phyloP scores from a whole-genome alignment of 2,797 vertebrate genomes.

The Synaphobranchus kaupii region DNA sequence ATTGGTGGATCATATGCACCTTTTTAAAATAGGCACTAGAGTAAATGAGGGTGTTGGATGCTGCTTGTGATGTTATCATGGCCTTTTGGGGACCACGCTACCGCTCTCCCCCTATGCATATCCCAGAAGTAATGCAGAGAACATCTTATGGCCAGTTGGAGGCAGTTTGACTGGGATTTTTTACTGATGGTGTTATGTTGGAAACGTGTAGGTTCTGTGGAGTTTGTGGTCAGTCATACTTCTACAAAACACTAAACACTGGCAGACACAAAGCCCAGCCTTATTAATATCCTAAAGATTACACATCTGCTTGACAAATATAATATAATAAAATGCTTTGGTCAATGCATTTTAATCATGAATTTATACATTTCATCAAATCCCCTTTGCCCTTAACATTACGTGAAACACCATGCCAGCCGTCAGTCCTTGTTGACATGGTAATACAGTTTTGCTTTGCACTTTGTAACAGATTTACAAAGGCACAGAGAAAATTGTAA shows the following conservation, averaged over 20 bases:
- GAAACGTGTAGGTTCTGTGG: background rate
- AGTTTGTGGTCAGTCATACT: background rate
- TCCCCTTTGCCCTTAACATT: background rate
- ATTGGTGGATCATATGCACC: background rate
- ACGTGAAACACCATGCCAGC: background rate
- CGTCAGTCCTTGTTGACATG: background rate
- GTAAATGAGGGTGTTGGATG: background rate
- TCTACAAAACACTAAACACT: background rate
- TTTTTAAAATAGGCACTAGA: background rate
- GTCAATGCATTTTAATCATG: background rate
- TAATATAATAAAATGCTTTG: background rate
- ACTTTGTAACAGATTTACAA: background rate
- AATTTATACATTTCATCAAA: slow-evolving; percentile 4
- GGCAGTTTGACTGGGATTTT: background rate
- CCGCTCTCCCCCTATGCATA: background rate
- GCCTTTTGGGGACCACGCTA: background rate
- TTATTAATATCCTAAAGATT: background rate
- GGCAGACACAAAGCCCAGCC: background rate
- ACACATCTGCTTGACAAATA: background rate
- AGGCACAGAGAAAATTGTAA: background rate
- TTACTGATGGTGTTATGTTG: background rate
- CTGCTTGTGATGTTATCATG: too few species aligned
- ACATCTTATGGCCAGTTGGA: background rate
- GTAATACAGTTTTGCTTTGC: background rate
- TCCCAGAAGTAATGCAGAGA: background rate